Conservation (phyloP, 2,797 vertebrate genomes). For the Bufotes viridis region DNA sequence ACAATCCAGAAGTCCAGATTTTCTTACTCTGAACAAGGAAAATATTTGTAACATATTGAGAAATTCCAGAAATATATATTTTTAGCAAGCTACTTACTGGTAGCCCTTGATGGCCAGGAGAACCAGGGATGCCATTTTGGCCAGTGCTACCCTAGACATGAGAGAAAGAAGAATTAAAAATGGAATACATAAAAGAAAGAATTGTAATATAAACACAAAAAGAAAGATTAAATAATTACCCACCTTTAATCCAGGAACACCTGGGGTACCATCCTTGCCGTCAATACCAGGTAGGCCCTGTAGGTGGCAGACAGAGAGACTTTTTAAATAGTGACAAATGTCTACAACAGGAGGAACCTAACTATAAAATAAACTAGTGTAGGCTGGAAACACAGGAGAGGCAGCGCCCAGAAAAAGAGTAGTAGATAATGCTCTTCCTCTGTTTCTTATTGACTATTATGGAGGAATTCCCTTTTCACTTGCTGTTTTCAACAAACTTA, state of each 20-base stretch:
- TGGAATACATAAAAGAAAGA: neutral
- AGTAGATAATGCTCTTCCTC: neutral
- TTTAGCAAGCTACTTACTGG: conserved; percentile 81
- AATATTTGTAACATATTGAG: neutral
- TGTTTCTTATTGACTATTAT: neutral
- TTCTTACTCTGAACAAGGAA: neutral
- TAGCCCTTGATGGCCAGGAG: conserved; percentile 85
- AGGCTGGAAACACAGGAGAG: neutral
- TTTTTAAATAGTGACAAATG: neutral
- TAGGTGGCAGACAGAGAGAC: neutral
- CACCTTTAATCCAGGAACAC: conserved; percentile 91
- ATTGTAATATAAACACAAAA: neutral
- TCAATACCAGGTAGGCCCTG: conserved; percentile 95
- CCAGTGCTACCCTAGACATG: conserved; percentile 82
- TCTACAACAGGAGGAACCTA: no score
- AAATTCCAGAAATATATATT: neutral
- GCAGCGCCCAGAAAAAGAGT: neutral
- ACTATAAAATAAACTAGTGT: neutral
- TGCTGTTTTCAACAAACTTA: conserved; percentile 71
- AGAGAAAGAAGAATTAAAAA: conserved; percentile 39
- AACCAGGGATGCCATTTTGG: conserved; percentile 83
- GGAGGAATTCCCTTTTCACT: neutral
- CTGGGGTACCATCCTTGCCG: conserved; percentile 93
- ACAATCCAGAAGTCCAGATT: neutral
- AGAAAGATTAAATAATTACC: neutral